A percentile compares a stretch with the other conserved stretches of the same genome.
Evolutionary conservation across 2,113 vertebrate species (phyloP).

Genomic region (Oreotrochilus melanogaster): DNA sequence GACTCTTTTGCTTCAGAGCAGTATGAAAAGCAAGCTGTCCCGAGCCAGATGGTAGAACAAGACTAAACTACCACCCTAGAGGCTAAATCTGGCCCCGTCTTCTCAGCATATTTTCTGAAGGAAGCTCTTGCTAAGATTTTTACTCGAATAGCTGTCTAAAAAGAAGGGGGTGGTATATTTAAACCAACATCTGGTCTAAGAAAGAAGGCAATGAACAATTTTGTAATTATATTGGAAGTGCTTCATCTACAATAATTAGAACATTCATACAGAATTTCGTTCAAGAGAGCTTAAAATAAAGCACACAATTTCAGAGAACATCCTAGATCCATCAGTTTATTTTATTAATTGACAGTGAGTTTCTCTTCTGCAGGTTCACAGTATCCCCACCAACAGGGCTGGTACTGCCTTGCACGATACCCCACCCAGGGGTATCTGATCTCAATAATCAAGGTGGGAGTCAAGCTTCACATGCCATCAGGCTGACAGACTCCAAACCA

Average conservation of each 20-base stretch:
- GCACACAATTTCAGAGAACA: conserved; percentile 38
- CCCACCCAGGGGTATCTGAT: not conserved
- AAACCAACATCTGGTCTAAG: conserved; percentile 47
- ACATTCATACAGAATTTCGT: conserved; percentile 54
- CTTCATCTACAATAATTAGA: conserved; percentile 62
- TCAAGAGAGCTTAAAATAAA: conserved; percentile 47
- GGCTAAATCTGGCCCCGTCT: conserved; percentile 14
- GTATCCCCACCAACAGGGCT: not conserved
- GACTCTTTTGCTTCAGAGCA: not conserved
- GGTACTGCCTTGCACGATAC: not conserved
- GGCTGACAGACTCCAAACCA: not conserved
- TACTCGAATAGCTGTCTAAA: conserved; percentile 17
- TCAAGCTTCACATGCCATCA: not conserved
- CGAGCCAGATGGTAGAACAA: not conserved
- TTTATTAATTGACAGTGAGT: not conserved
- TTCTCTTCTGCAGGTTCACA: not conserved
- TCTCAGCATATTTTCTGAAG: conserved; percentile 26
- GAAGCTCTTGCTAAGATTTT: not conserved
- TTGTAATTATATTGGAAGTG: conserved; percentile 57
- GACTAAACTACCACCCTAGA: not conserved
- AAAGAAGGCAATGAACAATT: conserved; percentile 56
- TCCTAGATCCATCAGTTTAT: not conserved
- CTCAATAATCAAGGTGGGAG: not conserved
- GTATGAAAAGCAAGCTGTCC: not conserved
- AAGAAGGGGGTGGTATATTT: not conserved